Percentiles rank a stretch among this genome's conserved stretches.
Conservation (phyloP, 2,888 invertebrate genomes). For the Colostygia pectinataria region DNA sequence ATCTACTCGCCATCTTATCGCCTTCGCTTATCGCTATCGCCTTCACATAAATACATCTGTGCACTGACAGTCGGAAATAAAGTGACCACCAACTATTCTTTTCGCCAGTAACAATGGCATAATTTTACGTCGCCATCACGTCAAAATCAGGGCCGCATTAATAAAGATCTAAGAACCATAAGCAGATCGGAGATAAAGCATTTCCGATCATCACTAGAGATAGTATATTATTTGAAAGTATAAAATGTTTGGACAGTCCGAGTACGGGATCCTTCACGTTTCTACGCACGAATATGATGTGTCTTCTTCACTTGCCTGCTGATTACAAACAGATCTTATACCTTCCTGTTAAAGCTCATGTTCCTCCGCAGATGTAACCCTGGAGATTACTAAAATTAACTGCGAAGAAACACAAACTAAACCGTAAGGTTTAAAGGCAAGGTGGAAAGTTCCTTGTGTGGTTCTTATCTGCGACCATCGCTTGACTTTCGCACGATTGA, state of each 20-base stretch:
- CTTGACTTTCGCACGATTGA: conserved; percentile 81
- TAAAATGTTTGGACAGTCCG: conserved; percentile 81
- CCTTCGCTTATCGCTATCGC: too few relatives aligned
- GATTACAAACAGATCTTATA: conserved; percentile 42
- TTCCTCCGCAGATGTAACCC: conserved; percentile 35
- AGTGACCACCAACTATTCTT: conserved; percentile 43
- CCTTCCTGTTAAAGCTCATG: conserved; percentile 41
- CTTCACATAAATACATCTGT: conserved; percentile 74
- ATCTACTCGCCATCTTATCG: too few relatives aligned
- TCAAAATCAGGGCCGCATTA: conserved; percentile 71
- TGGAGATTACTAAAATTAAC: conserved; percentile 34
- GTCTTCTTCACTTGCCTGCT: conserved; percentile 38
- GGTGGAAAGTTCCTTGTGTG: conserved; percentile 41
- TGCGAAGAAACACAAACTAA: conserved; percentile 37
- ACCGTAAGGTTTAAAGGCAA: conserved; percentile 29
- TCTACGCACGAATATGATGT: conserved; percentile 74
- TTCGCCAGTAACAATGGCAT: conserved; percentile 61
- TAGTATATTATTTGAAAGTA: conserved; percentile 80
- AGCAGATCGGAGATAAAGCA: conserved; percentile 72
- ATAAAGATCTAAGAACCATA: conserved; percentile 80
- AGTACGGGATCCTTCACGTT: conserved; percentile 79
- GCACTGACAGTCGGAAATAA: conserved; percentile 58
- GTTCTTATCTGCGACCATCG: conserved; percentile 65
- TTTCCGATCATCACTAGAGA: conserved; percentile 79
- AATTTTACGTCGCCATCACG: conserved; percentile 68